Conservation (phyloP, 92 coral and sea anemone genomes). For the Epizoanthus stellaris region DNA sequence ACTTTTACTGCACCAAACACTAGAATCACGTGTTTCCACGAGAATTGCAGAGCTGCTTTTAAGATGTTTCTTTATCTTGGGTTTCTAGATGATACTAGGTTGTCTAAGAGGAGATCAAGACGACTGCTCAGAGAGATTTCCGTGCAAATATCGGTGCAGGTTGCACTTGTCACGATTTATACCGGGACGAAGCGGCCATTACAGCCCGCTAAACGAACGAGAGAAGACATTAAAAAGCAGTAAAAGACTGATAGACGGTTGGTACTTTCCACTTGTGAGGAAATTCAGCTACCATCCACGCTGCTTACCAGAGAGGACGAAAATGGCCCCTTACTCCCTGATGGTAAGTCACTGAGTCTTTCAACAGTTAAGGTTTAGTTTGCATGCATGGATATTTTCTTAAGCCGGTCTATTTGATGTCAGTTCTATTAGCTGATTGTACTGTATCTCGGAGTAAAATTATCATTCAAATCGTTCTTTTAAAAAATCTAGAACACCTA, state of each 20-base stretch:
- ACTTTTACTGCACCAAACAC: too few species aligned
- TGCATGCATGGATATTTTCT: too few species aligned
- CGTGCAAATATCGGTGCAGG: background rate
- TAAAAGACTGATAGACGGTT: conserved; percentile 47
- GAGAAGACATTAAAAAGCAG: conserved; percentile 38
- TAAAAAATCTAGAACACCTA: too few species aligned
- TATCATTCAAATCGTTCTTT: too few species aligned
- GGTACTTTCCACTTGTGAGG: conserved; percentile 52
- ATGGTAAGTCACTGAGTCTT: background rate
- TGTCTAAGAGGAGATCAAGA: background rate
- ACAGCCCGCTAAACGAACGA: conserved; percentile 47
- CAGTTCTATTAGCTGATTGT: too few species aligned
- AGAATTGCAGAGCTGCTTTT: too few species aligned
- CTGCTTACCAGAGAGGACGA: conserved; percentile 13
- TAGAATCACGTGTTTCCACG: too few species aligned
- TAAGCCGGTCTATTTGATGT: too few species aligned
- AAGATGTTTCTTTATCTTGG: too few species aligned
- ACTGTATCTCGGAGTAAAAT: too few species aligned
- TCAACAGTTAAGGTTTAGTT: too few species aligned
- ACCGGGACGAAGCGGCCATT: conserved; percentile 50
- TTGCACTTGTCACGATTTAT: conserved; percentile 20
- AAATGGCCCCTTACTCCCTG: background rate
- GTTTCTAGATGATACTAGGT: background rate
- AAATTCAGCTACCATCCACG: background rate
- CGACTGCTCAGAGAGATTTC: background rate